A percentile compares a stretch with the other conserved stretches of the same genome.
These are phyloP conservation scores for Sarcoramphus papa DNA, from an alignment of 2,797 vertebrate species.

Conservation along the genomic window DNA sequence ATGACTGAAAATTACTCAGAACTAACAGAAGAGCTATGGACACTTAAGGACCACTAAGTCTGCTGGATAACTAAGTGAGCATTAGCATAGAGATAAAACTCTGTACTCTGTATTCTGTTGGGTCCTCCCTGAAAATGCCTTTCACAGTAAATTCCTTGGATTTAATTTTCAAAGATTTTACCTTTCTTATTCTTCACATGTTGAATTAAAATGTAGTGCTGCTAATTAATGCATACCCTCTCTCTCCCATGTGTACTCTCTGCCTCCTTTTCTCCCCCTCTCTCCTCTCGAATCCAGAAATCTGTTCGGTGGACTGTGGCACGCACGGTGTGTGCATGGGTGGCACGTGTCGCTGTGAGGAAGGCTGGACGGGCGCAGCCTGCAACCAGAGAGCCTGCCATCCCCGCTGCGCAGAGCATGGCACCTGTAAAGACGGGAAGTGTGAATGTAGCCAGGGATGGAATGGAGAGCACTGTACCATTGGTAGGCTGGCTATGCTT, in stretches of 20 bases:
- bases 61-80: not conserved
- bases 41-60: not conserved
- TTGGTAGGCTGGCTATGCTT: slow-evolving; percentile 81
- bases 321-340: slow-evolving; percentile 91
- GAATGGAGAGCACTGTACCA: slow-evolving; percentile 98
- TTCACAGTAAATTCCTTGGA: not conserved
- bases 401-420: slow-evolving; percentile 92
- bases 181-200: not conserved
- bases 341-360: slow-evolving; percentile 90
- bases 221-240: not conserved
- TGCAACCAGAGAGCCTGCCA: slow-evolving; percentile 94
- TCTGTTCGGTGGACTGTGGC: slow-evolving; percentile 90
- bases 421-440: slow-evolving; percentile 92
- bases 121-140: not conserved
- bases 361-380: slow-evolving; percentile 89
- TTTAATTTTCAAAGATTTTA: not conserved
- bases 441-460: slow-evolving; percentile 98
- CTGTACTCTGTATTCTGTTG: not conserved
- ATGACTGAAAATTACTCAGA: not conserved
- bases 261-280: not conserved
- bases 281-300: slow-evolving; percentile 72
- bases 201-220: not conserved
- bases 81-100: not conserved
- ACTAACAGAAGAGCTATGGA: not conserved
- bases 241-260: not conserved